Evolutionary conservation across 2,888 invertebrate genomes (phyloP), one percentile per base, ranked within the genome.

Genomic region (Cerastoderma edule): DNA sequence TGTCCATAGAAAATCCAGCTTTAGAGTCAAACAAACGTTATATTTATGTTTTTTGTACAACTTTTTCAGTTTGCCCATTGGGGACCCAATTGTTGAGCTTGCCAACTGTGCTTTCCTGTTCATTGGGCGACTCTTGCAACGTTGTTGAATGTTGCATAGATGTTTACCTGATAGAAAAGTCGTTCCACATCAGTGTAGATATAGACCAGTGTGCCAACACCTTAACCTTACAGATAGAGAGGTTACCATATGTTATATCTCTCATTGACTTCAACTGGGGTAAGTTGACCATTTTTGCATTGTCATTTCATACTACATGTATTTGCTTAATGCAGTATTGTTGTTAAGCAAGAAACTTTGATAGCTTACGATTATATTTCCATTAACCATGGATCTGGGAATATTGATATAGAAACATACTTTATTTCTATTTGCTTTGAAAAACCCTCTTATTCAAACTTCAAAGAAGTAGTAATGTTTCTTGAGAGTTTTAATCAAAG

Each of bases 91-190:
- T 82, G 28, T 71, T 74, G 1, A 24, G 46, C 13, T 71, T 84
- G 16, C 82, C 83, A 0, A 60, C 54, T 16, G 63, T 60, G 6
- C 50, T 73, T 10, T 70, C 75, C 13, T 85, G 85, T 65, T 39
- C 74, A 39, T 67, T 78, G 28, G 33, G 48, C n/a, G 48, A 57
- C 50, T 75, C 75, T 27, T 87, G 87, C 56, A 82, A 84, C 10
- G 78, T 80, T 27, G 73, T 87, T 5, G 77, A 78, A 19, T 87
- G 87, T 39, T 87, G 87, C 74, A 50, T 86, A 16, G 71, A 79
- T 48, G 78, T 85, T 1, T 77, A 85, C 32, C 69, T 75, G n/a
- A 46, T 85, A 8, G 75, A 78, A 33, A 82, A 70, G 57, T 78
- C 84, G 16, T 85, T 86, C 63, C 75, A 82, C 33, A 66, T 80